phyloP scores from a whole-genome alignment of 1,140 invertebrate genomes.

The Onthophagus taurus region DNA sequence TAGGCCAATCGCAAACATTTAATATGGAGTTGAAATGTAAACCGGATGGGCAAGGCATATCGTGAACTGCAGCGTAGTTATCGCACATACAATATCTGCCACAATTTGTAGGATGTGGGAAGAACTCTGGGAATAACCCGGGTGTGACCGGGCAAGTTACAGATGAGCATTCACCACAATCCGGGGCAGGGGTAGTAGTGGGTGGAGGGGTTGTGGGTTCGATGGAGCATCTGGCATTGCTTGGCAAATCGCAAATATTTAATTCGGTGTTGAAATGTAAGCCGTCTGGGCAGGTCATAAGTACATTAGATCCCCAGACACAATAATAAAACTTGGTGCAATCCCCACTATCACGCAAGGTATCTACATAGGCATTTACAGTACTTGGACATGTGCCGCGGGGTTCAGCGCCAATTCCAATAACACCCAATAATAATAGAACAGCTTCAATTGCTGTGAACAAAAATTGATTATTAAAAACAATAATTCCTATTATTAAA shows the following conservation, averaged over 20 bases:
- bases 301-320: background rate
- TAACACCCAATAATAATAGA: no score
- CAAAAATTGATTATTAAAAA: no score
- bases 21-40: conserved; percentile 42
- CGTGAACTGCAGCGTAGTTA: background rate
- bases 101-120: background rate
- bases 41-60: conserved; percentile 34
- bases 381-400: background rate
- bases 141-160: no score
- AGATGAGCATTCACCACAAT: no score
- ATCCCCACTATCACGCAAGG: background rate
- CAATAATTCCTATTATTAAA: no score
- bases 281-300: background rate
- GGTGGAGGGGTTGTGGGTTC: no score
- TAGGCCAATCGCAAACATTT: conserved; percentile 21
- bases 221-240: background rate
- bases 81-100: conserved; percentile 1
- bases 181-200: no score
- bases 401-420: no score
- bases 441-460: no score
- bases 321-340: background rate
- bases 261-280: background rate
- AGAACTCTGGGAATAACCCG: no score
- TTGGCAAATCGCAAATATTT: background rate
- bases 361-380: background rate